phyloP scores from a whole-genome alignment of 1,140 invertebrate genomes.

The Cotesia typhae region DNA sequence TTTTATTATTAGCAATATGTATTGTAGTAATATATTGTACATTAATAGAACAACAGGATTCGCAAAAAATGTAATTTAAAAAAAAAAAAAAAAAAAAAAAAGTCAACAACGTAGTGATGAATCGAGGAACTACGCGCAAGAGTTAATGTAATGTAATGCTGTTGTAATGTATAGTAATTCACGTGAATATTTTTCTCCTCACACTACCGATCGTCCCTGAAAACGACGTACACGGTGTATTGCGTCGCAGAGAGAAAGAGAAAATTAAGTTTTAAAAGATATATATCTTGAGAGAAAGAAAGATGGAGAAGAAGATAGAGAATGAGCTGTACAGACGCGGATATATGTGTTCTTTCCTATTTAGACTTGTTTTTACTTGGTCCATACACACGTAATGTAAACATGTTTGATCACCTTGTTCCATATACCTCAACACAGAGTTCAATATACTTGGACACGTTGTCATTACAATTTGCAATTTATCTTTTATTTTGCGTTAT shows the following conservation, averaged over 20 bases:
- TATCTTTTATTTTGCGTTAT: no score
- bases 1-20: no score
- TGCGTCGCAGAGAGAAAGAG: slow-evolving; percentile 36
- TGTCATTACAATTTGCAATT: not conserved
- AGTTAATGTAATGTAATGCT: no score
- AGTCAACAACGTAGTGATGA: not conserved
- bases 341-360: slow-evolving; percentile 17
- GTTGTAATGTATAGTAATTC: not conserved
- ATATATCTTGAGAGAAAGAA: slow-evolving; percentile 8
- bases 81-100: no score
- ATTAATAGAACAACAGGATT: not conserved
- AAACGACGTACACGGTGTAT: slow-evolving; percentile 27
- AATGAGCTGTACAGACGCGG: slow-evolving; percentile 7
- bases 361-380: slow-evolving; percentile 15
- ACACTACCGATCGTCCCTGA: slow-evolving; percentile 38
- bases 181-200: slow-evolving; percentile 15
- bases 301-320: slow-evolving; percentile 13
- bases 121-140: slow-evolving; percentile 30
- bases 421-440: not conserved
- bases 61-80: no score
- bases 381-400: slow-evolving; percentile 7
- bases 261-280: slow-evolving; percentile 1
- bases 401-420: slow-evolving; percentile 20
- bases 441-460: slow-evolving; percentile 8
- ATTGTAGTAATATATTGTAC: no score